Evolutionary conservation across 2,888 invertebrate genomes (phyloP), one percentile per base, ranked within the genome.

Genomic region (Orchesellides sinensis): DNA sequence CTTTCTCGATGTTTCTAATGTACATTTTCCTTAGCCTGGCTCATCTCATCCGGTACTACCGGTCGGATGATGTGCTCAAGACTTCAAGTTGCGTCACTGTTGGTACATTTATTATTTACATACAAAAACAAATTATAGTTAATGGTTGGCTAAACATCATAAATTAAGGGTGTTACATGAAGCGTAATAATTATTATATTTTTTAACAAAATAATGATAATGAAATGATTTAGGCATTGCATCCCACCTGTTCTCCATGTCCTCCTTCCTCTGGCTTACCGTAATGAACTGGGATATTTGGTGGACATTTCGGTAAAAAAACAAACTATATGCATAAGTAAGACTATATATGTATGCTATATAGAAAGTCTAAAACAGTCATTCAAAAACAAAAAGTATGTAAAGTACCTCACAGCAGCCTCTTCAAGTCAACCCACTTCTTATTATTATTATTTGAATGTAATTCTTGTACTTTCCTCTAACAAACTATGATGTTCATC

Each of bases 261-360:
- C 86, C 0, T 85, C 86, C 19, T 87, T 86, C 49, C 61, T 84
- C 3, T 88, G 87, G 88, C 79, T 87, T 8, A 77, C 85, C 10
- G 35, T 87, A 21, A 80, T 88, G 49, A 87, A 87, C 65, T 85
- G 78, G 77, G 86, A 87, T 72, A 68, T 87, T 12, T 88, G 84
- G 83, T 78, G 56, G 35, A 88, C 88, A 8, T 88, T 88, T 52
- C 63, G 83, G 85, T 86, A 79, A 21, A 17, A n/a, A 40, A 40
- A 10, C 32, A 32, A 6, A 32, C 10, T 32, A n/a, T n/a, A n/a
- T n/a, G n/a, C n/a, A n/a, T n/a, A n/a, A n/a, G n/a, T 32, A 10
- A 32, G 5, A 6, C 32, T 32, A 32, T 32, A 40, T n/a, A 8
- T 5, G 40, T 8, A 40, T n/a, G 40, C 40, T 14, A 40, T 40